Evolutionary conservation across 2,113 vertebrate genomes (phyloP), one percentile per base, ranked within the genome.

Genomic region (Tricholaema leucomelas): DNA sequence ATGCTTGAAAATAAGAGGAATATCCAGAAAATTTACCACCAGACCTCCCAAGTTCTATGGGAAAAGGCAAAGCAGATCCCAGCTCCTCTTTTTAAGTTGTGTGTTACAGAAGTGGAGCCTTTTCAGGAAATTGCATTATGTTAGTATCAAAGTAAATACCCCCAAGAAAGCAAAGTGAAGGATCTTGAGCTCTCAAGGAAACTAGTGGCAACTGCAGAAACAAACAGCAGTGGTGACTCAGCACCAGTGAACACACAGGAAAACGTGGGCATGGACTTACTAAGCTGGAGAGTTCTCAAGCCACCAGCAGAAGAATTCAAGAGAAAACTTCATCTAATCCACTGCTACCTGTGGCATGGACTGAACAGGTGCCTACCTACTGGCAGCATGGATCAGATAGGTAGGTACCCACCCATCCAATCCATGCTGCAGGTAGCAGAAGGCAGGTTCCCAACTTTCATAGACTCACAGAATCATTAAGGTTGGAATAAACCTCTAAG

Each of bases 221-320:
- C 81, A 95, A 96, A 93, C 88, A 94, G 5, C 92, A 94, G 81
- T 91, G 73, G 6, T 92, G 91, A 95, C 86, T 95, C 93, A 88
- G 88, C 18, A 1, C 59, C 59, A 92, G 59, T 17, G 71, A 61
- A 81, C 1, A 84, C 50, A 66, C 74, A 92, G 91, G 78, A 85
- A 94, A 88, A 93, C 0, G 0, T 33, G 63, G 86, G 81, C 91
- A 60, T 46, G 7, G 40, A 72, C 36, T 75, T 10, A 66, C 8
- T n/a, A 61, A 48, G 60, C 20, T 33, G 88, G 74, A 55, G 2
- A 6, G 55, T 58, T 63, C 81, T 64, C 66, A 31, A 81, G 54
- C 48, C 72, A 6, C 77, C 3, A 6, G 71, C 61, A 14, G 31
- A 74, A 67, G 46, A 91, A 65, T 8, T 40, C 48, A 36, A 66